phyloP scores from a whole-genome alignment of 2,113 vertebrate genomes.

The Phaetusa simplex region DNA sequence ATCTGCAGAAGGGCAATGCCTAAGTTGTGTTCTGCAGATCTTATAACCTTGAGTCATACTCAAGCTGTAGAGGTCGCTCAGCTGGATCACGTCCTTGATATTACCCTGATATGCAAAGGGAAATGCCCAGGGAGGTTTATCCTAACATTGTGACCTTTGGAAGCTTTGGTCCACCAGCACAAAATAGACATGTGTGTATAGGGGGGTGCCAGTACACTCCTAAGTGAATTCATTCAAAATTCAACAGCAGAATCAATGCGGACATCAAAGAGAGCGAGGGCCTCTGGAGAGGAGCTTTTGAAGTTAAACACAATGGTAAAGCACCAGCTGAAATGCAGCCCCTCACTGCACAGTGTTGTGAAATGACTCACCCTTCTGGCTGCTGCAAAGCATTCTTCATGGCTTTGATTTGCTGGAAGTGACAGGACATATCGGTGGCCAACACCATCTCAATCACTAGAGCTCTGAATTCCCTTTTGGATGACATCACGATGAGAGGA shows the following conservation, averaged over 20 bases:
- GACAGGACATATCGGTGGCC: slow-evolving; percentile 98
- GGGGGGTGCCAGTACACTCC: not conserved
- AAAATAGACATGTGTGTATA: not conserved
- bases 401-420: slow-evolving; percentile 97
- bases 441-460: slow-evolving; percentile 98
- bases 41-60: not conserved
- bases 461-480: slow-evolving; percentile 89
- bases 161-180: not conserved
- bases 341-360: not conserved
- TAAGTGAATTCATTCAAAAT: not conserved
- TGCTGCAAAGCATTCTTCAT: slow-evolving; percentile 97
- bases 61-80: not conserved
- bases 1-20: not conserved
- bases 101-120: not conserved
- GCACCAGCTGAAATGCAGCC: not conserved
- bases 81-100: not conserved
- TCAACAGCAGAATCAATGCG: not conserved
- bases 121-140: not conserved
- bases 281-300: not conserved
- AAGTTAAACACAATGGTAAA: not conserved
- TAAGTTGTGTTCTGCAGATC: not conserved
- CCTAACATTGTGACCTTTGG: not conserved
- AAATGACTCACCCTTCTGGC: slow-evolving; percentile 91
- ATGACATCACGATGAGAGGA: not conserved
- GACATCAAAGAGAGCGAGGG: not conserved